These are phyloP conservation scores for Pseudeuparius sepicola DNA, from an alignment of 2,888 invertebrate genomes.

Conservation along the genomic window DNA sequence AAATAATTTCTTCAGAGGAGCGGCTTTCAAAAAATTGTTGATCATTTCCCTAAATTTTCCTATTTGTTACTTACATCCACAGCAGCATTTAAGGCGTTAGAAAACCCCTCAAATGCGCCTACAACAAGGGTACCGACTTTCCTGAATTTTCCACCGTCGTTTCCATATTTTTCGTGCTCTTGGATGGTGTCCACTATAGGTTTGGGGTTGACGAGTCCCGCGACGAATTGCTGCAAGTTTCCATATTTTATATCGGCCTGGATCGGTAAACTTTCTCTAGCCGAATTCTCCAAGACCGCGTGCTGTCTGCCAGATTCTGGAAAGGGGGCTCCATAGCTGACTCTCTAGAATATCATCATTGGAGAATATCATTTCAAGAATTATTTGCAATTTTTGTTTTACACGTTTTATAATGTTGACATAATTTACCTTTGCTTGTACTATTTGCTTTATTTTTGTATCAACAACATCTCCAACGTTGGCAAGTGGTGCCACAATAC, in stretches of 20 bases:
- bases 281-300: slow-evolving; percentile 29
- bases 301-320: slow-evolving; percentile 33
- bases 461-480: slow-evolving; percentile 15
- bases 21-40: too few species aligned
- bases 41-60: too few species aligned
- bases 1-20: too few species aligned
- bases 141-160: slow-evolving; percentile 58
- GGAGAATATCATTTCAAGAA: too few species aligned
- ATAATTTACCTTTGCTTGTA: slow-evolving; percentile 16
- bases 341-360: too few species aligned
- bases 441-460: slow-evolving; percentile 14
- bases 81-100: slow-evolving; percentile 33
- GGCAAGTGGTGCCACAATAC: slow-evolving; percentile 12
- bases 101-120: slow-evolving; percentile 54
- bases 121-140: slow-evolving; percentile 54
- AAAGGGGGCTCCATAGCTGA: slow-evolving; percentile 21
- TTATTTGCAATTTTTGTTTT: not conserved
- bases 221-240: slow-evolving; percentile 31
- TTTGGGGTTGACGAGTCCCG: slow-evolving; percentile 41
- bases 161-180: slow-evolving; percentile 73
- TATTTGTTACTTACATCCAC: slow-evolving; percentile 34
- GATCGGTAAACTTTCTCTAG: slow-evolving; percentile 30
- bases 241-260: slow-evolving; percentile 33
- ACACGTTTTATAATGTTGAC: not conserved
- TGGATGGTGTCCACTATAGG: slow-evolving; percentile 66